These are phyloP conservation scores for Seladonia tumulorum DNA, from an alignment of 2,888 invertebrate species.

Conservation along the genomic window DNA sequence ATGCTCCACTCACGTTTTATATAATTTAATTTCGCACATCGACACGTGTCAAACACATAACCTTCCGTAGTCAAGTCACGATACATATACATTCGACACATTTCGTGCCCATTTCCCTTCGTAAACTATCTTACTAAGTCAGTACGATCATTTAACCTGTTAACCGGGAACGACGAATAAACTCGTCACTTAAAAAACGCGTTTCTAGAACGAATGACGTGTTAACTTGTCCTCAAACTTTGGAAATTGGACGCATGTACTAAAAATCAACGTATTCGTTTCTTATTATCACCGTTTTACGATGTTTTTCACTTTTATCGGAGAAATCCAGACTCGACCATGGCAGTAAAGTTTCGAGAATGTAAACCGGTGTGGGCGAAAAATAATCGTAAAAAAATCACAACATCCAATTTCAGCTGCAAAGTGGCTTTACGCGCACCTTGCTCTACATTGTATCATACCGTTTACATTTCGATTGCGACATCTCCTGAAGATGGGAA, in stretches of 20 bases:
- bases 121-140: not conserved
- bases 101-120: not conserved
- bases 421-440: not conserved
- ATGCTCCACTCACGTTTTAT: not conserved
- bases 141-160: not conserved
- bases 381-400: not conserved
- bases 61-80: not conserved
- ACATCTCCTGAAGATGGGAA: too few species aligned
- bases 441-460: not conserved
- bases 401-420: not conserved
- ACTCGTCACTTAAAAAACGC: not conserved
- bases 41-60: constrained; percentile 4
- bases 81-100: not conserved
- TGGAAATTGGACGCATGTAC: not conserved
- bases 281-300: not conserved
- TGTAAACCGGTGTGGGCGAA: not conserved
- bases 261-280: not conserved
- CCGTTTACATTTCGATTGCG: too few species aligned
- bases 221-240: not conserved
- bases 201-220: not conserved
- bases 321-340: not conserved
- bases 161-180: not conserved
- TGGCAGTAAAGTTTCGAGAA: not conserved
- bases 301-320: constrained; percentile 1
- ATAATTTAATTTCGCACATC: not conserved